These are phyloP conservation scores for Molorchus minor DNA, from an alignment of 2,888 invertebrate genomes.

Conservation along the genomic window DNA sequence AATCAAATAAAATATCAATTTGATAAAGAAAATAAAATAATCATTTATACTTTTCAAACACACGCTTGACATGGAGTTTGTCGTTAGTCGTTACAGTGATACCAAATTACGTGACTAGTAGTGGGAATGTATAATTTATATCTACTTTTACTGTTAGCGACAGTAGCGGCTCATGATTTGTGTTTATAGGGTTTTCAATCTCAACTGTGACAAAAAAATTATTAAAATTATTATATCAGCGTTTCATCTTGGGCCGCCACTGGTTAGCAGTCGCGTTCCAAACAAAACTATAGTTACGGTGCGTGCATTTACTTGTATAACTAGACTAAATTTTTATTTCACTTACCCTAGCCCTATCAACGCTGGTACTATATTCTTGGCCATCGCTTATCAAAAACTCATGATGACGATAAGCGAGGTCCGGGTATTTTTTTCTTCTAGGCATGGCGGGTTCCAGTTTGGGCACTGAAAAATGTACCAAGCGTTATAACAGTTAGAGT, in stretches of 20 bases:
- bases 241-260: background rate
- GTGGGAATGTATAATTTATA: constrained; percentile 22
- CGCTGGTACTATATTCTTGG: constrained; percentile 67
- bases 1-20: too few species aligned
- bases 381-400: constrained; percentile 75
- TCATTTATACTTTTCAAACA: constrained; percentile 15
- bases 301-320: constrained; percentile 34
- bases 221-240: background rate
- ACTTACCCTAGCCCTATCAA: constrained; percentile 74
- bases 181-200: too few species aligned
- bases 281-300: constrained; percentile 37
- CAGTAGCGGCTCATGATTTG: constrained; percentile 27
- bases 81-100: constrained; percentile 26
- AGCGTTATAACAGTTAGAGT: background rate
- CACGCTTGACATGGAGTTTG: constrained; percentile 3
- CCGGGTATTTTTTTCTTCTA: constrained; percentile 88
- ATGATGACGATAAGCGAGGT: constrained; percentile 86
- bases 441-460: constrained; percentile 85
- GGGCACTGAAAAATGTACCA: constrained; percentile 54
- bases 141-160: constrained; percentile 21
- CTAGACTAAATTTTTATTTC: constrained; percentile 20
- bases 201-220: too few species aligned
- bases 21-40: background rate
- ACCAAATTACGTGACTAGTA: constrained; percentile 38
- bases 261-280: constrained; percentile 21